Evolutionary conservation across 2,113 vertebrate genomes (phyloP).

Genomic region (Poicephalus gulielmi): DNA sequence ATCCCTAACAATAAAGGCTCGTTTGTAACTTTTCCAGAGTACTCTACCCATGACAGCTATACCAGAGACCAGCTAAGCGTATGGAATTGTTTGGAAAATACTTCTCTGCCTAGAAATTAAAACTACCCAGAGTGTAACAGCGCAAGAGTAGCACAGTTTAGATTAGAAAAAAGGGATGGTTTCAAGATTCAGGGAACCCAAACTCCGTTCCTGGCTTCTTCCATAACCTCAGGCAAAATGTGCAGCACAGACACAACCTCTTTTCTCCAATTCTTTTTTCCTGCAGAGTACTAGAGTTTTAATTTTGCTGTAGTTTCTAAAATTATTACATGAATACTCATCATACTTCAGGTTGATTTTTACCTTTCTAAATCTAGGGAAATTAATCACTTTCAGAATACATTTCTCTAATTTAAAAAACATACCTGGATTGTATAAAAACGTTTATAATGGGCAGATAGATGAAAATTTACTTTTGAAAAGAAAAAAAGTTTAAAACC

Average conservation of each 20-base stretch:
- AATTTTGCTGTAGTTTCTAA: conserved; percentile 24
- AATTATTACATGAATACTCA: conserved; percentile 34
- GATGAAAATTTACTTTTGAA: background rate
- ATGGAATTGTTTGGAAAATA: background rate
- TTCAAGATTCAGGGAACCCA: background rate
- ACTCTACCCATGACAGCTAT: background rate
- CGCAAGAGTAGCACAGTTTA: background rate
- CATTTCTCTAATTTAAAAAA: conserved; percentile 26
- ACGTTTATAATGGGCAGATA: background rate
- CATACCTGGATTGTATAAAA: background rate
- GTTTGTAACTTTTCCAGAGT: conserved; percentile 48
- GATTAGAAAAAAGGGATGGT: background rate
- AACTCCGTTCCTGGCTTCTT: background rate
- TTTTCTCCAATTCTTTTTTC: background rate
- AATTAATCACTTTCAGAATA: conserved; percentile 31
- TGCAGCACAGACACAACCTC: background rate
- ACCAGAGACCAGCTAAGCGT: background rate
- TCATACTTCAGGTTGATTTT: conserved; percentile 33
- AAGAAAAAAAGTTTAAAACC: background rate
- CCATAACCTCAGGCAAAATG: background rate
- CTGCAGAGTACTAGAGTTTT: background rate
- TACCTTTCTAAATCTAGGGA: conserved; percentile 33
- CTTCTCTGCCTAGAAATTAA: background rate
- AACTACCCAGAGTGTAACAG: background rate
- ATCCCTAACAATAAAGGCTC: conserved; percentile 37